Evolutionary conservation across 2,888 invertebrate species (phyloP).

Genomic region (Rhagonycha fulva): DNA sequence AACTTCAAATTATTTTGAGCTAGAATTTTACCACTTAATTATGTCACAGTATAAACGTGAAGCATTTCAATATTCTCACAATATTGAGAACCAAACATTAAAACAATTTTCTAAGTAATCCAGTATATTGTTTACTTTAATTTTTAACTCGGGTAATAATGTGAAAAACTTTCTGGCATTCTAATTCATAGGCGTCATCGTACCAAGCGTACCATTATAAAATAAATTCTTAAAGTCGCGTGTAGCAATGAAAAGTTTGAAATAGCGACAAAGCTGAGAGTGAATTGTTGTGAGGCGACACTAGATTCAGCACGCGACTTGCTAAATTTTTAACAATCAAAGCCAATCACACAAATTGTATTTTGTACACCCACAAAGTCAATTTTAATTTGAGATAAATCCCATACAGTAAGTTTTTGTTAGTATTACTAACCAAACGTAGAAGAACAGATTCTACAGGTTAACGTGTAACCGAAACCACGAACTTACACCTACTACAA

Average conservation of each 20-base stretch:
- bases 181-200: conserved; percentile 14
- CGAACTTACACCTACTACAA: no score
- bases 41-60: neutral
- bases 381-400: no score
- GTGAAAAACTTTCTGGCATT: conserved; percentile 7
- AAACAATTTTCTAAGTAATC: neutral
- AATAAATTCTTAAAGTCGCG: conserved; percentile 26
- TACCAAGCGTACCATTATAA: conserved; percentile 27
- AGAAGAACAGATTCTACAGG: no score
- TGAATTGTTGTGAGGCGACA: conserved; percentile 20
- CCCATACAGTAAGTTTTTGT: no score
- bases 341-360: conserved; percentile 21
- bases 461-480: no score
- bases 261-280: conserved; percentile 22
- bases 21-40: neutral
- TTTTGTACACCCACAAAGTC: neutral
- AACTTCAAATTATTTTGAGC: neutral
- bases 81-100: neutral
- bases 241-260: conserved; percentile 13
- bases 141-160: conserved; percentile 7
- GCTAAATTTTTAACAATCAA: conserved; percentile 20
- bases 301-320: conserved; percentile 20
- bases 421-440: no score
- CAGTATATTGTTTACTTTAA: conserved; percentile 1
- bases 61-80: neutral